Percentiles rank a stretch among this genome's conserved stretches.
phyloP scores from a whole-genome alignment of 2,888 invertebrate species.

The Nebria salina region DNA sequence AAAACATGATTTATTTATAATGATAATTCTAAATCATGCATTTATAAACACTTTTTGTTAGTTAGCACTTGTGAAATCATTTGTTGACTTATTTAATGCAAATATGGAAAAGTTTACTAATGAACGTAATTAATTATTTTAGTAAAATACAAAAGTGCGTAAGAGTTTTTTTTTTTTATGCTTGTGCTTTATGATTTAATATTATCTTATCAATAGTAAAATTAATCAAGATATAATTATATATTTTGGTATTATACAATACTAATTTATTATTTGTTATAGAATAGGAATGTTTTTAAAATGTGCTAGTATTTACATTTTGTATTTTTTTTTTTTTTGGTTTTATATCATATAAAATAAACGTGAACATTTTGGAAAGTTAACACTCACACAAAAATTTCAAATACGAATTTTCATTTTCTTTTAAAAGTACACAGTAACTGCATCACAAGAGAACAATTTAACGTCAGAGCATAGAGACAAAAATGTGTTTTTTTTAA shows the following conservation, averaged over 20 bases:
- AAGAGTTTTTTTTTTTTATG: conserved; percentile 34
- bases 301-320: conserved; percentile 47
- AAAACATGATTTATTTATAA: conserved; percentile 47
- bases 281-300: conserved; percentile 47
- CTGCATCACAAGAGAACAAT: background rate
- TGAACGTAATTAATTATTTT: conserved; percentile 45
- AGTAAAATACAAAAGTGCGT: conserved; percentile 47
- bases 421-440: conserved; percentile 14
- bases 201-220: conserved; percentile 44
- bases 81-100: conserved; percentile 45
- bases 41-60: conserved; percentile 45
- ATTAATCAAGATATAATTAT: conserved; percentile 46
- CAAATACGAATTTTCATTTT: conserved; percentile 32
- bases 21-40: conserved; percentile 47
- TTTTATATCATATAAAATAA: conserved; percentile 42
- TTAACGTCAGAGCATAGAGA: conserved; percentile 1
- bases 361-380: conserved; percentile 39
- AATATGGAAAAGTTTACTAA: conserved; percentile 46
- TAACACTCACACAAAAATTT: conserved; percentile 43
- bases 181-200: conserved; percentile 46
- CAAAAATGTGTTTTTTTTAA: background rate
- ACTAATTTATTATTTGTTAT: conserved; percentile 46
- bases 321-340: conserved; percentile 26
- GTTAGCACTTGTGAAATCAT: conserved; percentile 46
- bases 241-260: conserved; percentile 45